Evolutionary conservation across 2,797 vertebrate species (phyloP).

Genomic region (Denticeps clupeoides): DNA sequence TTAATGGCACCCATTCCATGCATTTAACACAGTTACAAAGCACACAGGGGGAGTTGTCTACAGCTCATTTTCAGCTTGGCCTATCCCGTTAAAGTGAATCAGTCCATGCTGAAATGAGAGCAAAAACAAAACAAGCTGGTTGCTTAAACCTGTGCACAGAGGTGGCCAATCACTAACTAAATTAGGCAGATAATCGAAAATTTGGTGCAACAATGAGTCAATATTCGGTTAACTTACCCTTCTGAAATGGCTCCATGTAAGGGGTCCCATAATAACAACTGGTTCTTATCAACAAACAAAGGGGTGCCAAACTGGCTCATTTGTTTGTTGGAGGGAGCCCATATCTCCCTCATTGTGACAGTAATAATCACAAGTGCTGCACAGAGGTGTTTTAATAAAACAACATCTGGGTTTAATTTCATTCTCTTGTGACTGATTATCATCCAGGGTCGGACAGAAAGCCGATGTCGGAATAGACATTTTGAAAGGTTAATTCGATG

Average conservation of each 20-base stretch:
- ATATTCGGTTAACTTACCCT: not conserved
- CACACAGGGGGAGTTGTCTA: too few relatives aligned
- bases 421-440: constrained; percentile 32
- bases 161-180: too few relatives aligned
- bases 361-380: constrained; percentile 4
- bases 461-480: constrained; percentile 25
- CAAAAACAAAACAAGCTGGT: too few relatives aligned
- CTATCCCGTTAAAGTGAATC: too few relatives aligned
- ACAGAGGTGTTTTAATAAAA: constrained; percentile 8
- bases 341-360: not conserved
- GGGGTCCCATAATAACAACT: not conserved
- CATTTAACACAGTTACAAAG: too few relatives aligned
- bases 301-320: not conserved
- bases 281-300: constrained; percentile 6
- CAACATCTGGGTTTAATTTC: constrained; percentile 34
- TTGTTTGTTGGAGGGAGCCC: not conserved
- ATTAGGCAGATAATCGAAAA: too few relatives aligned
- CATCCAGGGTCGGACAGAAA: constrained; percentile 30
- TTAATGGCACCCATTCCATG: too few relatives aligned
- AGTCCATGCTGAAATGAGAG: too few relatives aligned
- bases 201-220: not conserved
- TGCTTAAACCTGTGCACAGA: too few relatives aligned
- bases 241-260: not conserved
- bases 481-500: constrained; percentile 20
- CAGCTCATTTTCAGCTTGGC: too few relatives aligned